A percentile compares a stretch with the other conserved stretches of the same genome.
Conservation (phyloP, 2,888 invertebrate species). For the Bellardia pandia region DNA sequence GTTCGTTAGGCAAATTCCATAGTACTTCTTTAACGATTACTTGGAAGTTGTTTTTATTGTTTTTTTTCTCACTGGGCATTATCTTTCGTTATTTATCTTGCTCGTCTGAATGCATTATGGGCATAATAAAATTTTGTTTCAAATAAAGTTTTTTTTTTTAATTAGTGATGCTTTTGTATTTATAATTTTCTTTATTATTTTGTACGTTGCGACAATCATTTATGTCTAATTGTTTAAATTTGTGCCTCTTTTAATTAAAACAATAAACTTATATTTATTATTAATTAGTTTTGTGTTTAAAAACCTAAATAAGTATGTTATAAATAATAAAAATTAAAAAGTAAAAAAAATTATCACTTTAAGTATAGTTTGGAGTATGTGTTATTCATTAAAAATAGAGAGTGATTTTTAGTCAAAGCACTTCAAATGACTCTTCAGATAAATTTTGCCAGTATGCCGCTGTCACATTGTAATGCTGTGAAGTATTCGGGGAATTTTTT, state of each 20-base stretch:
- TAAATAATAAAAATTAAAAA: conserved; percentile 11
- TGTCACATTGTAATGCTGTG: not conserved
- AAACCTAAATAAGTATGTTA: no score
- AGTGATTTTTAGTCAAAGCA: conserved; percentile 3
- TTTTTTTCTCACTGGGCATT: no score
- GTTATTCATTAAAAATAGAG: conserved; percentile 16
- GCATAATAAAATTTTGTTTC: no score
- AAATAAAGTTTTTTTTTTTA: not conserved
- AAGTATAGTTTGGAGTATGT: conserved; percentile 45
- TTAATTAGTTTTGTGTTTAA: not conserved
- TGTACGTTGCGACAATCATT: conserved; percentile 23
- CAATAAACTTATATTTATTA: not conserved
- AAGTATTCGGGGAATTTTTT: not conserved
- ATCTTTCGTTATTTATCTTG: no score
- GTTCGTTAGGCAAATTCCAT: no score
- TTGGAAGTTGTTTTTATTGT: no score
- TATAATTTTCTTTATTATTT: conserved; percentile 3
- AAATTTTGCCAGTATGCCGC: conserved; percentile 25
- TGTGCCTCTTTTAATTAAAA: conserved; percentile 23
- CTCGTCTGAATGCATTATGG: no score
- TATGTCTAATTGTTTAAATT: conserved; percentile 22
- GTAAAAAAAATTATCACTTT: conserved; percentile 44
- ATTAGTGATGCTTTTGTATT: not conserved
- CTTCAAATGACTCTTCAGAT: not conserved
- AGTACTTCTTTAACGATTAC: no score